These are phyloP conservation scores for Pollenia angustigena DNA, from an alignment of 2,888 invertebrate genomes.

Conservation along the genomic window DNA sequence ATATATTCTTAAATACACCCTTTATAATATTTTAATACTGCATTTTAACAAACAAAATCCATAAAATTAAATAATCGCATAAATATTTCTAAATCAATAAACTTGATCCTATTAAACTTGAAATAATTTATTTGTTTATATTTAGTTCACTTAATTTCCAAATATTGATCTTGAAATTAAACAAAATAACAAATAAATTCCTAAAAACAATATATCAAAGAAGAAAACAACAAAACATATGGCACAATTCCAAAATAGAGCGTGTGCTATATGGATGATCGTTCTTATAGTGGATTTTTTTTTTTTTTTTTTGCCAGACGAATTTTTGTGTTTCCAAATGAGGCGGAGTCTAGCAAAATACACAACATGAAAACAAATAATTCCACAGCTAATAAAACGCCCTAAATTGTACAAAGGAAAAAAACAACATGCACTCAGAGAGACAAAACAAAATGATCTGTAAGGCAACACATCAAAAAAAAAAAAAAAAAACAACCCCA, in stretches of 20 bases:
- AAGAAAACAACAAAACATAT: conserved; percentile 27
- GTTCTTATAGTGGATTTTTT: background rate
- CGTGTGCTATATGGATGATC: conserved; percentile 45
- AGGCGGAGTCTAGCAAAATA: conserved; percentile 71
- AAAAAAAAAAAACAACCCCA: conserved; percentile 32
- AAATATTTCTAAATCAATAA: background rate
- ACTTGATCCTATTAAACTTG: background rate
- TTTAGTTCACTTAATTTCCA: conserved; percentile 5
- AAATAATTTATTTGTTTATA: background rate
- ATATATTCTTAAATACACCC: too few relatives aligned
- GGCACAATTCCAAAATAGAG: conserved; percentile 56
- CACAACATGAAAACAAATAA: conserved; percentile 48
- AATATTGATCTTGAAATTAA: conserved; percentile 38
- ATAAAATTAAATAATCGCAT: too few relatives aligned
- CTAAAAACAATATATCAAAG: background rate
- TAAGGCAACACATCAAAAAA: background rate
- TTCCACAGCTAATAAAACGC: conserved; percentile 63
- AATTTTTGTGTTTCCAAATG: conserved; percentile 37
- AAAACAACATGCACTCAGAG: conserved; percentile 7
- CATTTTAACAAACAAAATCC: too few relatives aligned
- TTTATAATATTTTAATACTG: too few relatives aligned
- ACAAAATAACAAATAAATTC: conserved; percentile 18
- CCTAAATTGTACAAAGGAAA: conserved; percentile 45
- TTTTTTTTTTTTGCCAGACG: background rate
- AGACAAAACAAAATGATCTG: conserved; percentile 17